A percentile compares a stretch with the other conserved stretches of the same genome.
These are phyloP conservation scores for Agapostemon virescens DNA, from an alignment of 2,888 invertebrate genomes.

Conservation along the genomic window DNA sequence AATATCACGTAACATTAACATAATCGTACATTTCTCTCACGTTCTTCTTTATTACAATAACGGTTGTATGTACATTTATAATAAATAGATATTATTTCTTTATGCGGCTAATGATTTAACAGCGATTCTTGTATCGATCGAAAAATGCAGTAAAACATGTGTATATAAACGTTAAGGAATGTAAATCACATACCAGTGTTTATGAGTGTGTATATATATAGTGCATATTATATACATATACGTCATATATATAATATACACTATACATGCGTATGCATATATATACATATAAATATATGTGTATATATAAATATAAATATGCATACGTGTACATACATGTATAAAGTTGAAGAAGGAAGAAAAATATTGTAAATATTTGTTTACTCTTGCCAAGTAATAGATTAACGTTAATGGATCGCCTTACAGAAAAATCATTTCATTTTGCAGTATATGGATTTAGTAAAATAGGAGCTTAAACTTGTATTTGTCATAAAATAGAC, in stretches of 20 bases:
- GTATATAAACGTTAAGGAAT: slow-evolving; percentile 66
- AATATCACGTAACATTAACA: slow-evolving; percentile 45
- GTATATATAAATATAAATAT: background rate
- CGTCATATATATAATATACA: background rate
- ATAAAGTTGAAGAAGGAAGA: slow-evolving; percentile 59
- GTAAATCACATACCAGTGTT: slow-evolving; percentile 63
- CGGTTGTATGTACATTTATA: slow-evolving; percentile 79
- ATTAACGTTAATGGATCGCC: slow-evolving; percentile 43
- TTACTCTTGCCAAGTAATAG: slow-evolving; percentile 53
- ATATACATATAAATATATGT: background rate
- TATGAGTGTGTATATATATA: slow-evolving; percentile 16
- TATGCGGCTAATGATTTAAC: slow-evolving; percentile 75
- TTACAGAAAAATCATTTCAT: slow-evolving; percentile 46
- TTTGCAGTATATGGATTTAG: slow-evolving; percentile 24
- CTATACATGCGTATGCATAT: background rate
- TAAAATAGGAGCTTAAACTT: slow-evolving; percentile 63
- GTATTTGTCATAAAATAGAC: slow-evolving; percentile 60
- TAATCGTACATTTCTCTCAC: slow-evolving; percentile 66
- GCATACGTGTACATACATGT: slow-evolving; percentile 29
- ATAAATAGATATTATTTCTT: slow-evolving; percentile 78
- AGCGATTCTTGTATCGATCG: slow-evolving; percentile 68
- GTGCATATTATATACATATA: background rate
- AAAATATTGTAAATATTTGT: slow-evolving; percentile 51
- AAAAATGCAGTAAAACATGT: slow-evolving; percentile 66
- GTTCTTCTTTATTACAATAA: slow-evolving; percentile 78